Base-by-base conservation (phyloP, 2,888 invertebrate species). In the Metalampra italica region DNA sequence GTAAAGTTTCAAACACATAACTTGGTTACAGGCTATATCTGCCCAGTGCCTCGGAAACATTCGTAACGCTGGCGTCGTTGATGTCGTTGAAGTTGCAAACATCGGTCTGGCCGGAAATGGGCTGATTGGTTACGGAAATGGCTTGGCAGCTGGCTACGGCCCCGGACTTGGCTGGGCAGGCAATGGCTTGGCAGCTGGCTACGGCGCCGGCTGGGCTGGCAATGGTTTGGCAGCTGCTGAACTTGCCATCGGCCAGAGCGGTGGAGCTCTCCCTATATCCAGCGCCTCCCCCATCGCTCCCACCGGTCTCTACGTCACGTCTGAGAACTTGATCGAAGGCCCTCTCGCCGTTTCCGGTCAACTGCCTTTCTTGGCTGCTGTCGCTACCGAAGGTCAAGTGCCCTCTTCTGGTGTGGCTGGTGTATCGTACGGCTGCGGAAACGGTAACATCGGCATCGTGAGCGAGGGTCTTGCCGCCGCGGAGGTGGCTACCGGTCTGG, bases 251-350 rank as follows among this genome's bases (percentile, higher is more conserved):
- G 37, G 45, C 11, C 11, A 45, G 14, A 53, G 50, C 43, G 54
- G 54, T 12, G 49, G 44, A 4, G 48, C 57, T 3, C 50, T 67
- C 29, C 41, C 50, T 0, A 55, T 62, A 14, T 53, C 66, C 37
- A 62, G 60, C 49, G 47, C 57, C 12, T 68, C 68, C 4, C 60
- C 62, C 7, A 51, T 66, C 29, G 47, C 60, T 2, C 66, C 66
- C 4, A 57, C 51, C 34, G 71, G 73, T 11, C 46, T 73, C 4
- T 55, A 61, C 4, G 57, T 73, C 7, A 46, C 59, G 7, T 68
- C 69, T 29, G 67, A 70, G 39, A 66, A 70, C 52, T 56, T 47
- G 0, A 62, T 69, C 36, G 63, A 59, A 39, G 73, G 70, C 0
- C 44, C 51, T 7, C 45, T 71, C 12, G 51, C 53, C 9, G 63